Conservation (phyloP, 1,140 invertebrate genomes). For the Eriosoma lanigerum region DNA sequence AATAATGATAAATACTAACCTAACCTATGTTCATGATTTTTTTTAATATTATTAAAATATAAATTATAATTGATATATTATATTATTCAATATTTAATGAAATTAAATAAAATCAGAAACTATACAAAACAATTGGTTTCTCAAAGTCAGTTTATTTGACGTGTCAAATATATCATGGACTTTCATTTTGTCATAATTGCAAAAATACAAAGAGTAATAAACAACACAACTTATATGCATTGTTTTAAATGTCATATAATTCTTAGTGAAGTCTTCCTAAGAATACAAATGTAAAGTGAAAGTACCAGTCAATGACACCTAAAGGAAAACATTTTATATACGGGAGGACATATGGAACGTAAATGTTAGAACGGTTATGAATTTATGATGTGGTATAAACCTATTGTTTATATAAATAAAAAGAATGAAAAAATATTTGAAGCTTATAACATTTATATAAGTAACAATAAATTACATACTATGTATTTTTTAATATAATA, state of each 20-base stretch:
- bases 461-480: too few relatives aligned
- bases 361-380: neutral
- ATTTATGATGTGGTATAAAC: neutral
- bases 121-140: neutral
- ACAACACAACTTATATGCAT: slow-evolving; percentile 13
- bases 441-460: too few relatives aligned
- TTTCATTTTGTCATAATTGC: slow-evolving; percentile 30
- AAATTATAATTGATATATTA: too few relatives aligned
- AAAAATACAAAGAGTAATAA: slow-evolving; percentile 29
- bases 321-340: slow-evolving; percentile 15
- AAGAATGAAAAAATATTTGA: too few relatives aligned
- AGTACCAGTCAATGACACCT: slow-evolving; percentile 38
- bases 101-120: neutral
- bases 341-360: neutral
- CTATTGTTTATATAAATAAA: neutral
- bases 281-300: slow-evolving; percentile 35
- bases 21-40: too few relatives aligned
- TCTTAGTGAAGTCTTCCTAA: slow-evolving; percentile 20
- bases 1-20: too few relatives aligned
- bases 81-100: too few relatives aligned
- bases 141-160: neutral
- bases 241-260: slow-evolving; percentile 37
- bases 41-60: too few relatives aligned
- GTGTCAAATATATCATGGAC: slow-evolving; percentile 18
- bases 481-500: too few relatives aligned